Conservation (phyloP, 2,113 vertebrate genomes). For the Eurypyga helias region DNA sequence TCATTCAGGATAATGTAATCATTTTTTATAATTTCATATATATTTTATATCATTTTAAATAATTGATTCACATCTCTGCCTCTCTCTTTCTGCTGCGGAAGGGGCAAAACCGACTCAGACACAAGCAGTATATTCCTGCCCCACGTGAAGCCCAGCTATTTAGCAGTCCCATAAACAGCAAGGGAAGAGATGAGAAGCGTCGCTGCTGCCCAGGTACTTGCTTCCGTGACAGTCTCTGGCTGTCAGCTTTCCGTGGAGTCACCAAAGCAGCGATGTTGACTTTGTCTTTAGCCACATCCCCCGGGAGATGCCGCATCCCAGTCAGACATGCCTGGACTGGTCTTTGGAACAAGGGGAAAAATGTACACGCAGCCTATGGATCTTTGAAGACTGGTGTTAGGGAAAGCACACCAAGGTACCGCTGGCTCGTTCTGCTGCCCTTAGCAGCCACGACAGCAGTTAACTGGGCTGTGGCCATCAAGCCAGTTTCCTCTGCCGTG, state of each 20-base stretch:
- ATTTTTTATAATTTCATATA: neutral
- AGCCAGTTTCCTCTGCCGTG: neutral
- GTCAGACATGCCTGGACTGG: neutral
- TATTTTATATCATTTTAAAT: neutral
- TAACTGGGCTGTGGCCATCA: neutral
- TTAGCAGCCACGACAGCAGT: neutral
- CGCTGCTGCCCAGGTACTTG: neutral
- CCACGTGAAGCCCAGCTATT: neutral
- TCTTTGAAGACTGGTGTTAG: neutral
- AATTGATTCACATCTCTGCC: neutral
- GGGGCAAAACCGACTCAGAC: neutral
- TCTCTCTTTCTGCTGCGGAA: neutral
- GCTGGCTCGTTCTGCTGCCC: neutral
- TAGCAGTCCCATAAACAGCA: neutral
- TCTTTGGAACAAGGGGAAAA: neutral
- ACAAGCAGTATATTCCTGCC: neutral
- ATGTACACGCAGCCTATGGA: neutral
- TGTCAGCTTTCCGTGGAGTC: neutral
- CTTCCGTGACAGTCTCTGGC: neutral
- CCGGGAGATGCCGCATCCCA: neutral
- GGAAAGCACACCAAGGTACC: neutral
- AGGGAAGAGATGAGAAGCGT: neutral
- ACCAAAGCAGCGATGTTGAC: neutral
- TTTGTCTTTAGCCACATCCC: neutral
- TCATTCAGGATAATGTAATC: neutral